phyloP scores from a whole-genome alignment of 2,113 vertebrate genomes.

The Muntiacus reevesi region DNA sequence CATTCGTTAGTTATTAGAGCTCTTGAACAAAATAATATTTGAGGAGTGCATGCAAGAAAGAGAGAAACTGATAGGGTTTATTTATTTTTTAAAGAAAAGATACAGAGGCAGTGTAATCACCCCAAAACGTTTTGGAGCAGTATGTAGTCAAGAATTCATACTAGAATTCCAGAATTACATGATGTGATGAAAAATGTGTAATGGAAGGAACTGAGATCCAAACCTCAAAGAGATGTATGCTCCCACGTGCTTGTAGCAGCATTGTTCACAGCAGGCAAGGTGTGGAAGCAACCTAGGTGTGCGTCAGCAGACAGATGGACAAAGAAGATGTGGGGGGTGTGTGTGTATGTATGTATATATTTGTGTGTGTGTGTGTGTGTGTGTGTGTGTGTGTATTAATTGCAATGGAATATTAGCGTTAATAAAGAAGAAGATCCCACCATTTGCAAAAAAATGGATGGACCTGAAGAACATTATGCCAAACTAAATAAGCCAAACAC shows the following conservation, averaged over 20 bases:
- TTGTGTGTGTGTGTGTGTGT: too few species aligned
- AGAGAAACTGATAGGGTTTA: background rate
- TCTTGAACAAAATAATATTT: background rate
- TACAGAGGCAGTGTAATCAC: background rate
- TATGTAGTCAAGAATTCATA: background rate
- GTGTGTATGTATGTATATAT: too few species aligned
- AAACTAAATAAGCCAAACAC: background rate
- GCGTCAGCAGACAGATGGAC: background rate
- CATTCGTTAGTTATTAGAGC: background rate
- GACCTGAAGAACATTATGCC: background rate
- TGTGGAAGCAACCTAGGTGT: background rate
- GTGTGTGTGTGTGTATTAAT: too few species aligned
- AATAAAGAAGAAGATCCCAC: background rate
- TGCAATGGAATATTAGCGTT: background rate
- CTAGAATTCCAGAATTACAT: background rate
- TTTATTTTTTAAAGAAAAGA: background rate
- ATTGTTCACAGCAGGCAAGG: background rate
- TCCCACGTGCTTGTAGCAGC: accelerated
- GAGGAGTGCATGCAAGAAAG: background rate
- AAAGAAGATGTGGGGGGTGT: background rate
- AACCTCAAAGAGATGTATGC: background rate
- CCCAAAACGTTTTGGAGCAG: background rate
- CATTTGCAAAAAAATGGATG: background rate
- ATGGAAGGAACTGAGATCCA: background rate
- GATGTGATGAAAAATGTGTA: background rate